These are phyloP conservation scores for Drosophila varians DNA, from an alignment of 1,140 invertebrate species.

Conservation along the genomic window DNA sequence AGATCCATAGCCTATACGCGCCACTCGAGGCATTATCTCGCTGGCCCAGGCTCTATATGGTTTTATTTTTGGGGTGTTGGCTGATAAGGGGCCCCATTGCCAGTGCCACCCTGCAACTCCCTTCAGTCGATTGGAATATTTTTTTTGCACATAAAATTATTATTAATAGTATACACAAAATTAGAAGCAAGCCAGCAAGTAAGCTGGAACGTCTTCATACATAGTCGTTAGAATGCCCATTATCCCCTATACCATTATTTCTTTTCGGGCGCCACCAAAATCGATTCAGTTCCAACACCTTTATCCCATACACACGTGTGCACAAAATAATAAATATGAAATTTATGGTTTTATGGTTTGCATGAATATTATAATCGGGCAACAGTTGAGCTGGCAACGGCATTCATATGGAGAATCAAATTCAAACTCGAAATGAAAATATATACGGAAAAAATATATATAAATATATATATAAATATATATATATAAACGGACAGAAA, in stretches of 20 bases:
- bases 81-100: constrained; percentile 43
- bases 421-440: constrained; percentile 22
- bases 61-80: constrained; percentile 42
- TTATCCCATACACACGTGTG: constrained; percentile 22
- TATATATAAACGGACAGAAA: constrained; percentile 8
- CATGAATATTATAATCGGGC: constrained; percentile 20
- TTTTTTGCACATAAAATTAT: constrained; percentile 51
- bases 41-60: constrained; percentile 17
- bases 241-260: neutral
- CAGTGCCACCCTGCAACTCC: constrained; percentile 8
- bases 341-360: constrained; percentile 48
- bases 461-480: neutral
- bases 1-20: constrained; percentile 20
- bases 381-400: constrained; percentile 13
- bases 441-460: neutral
- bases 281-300: constrained; percentile 41
- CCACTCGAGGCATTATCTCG: constrained; percentile 33
- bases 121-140: constrained; percentile 39
- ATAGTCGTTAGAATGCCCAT: constrained; percentile 32
- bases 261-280: constrained; percentile 20
- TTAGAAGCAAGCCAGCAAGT: neutral
- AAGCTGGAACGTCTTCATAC: constrained; percentile 22
- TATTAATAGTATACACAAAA: constrained; percentile 49
- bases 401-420: constrained; percentile 14
- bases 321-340: constrained; percentile 32